Percentiles rank a stretch among this genome's conserved stretches.
phyloP scores from a whole-genome alignment of 1,140 invertebrate species.

The Diuraphis noxia region DNA sequence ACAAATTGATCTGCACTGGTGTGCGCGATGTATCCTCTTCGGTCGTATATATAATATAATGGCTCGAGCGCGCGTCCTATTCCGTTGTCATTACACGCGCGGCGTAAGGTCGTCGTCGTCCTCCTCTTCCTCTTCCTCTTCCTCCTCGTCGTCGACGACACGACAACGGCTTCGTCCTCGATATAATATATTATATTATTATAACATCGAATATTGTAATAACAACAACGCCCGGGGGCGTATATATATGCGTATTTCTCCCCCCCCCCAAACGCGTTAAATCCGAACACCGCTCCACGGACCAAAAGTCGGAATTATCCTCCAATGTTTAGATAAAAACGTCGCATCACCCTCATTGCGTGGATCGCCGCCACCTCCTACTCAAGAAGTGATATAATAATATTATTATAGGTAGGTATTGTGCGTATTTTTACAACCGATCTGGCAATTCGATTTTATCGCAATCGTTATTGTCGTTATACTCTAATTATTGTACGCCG shows the following conservation, averaged over 20 bases:
- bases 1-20: conserved; percentile 42
- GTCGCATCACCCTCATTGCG: background rate
- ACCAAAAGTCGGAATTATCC: background rate
- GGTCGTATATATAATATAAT: background rate
- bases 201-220: background rate
- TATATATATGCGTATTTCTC: background rate
- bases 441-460: background rate
- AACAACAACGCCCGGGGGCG: background rate
- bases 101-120: background rate
- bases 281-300: background rate
- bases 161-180: background rate
- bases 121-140: no score
- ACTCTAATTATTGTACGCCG: background rate
- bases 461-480: background rate
- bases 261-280: background rate
- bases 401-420: background rate
- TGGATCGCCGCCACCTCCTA: no score
- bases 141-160: background rate
- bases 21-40: background rate
- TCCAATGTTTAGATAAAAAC: background rate
- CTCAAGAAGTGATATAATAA: background rate
- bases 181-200: background rate
- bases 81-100: background rate
- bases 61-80: no score
- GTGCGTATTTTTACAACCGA: background rate